These are phyloP conservation scores for Chrysochloris asiatica DNA, from an alignment of 2,113 vertebrate genomes.

Conservation along the genomic window DNA sequence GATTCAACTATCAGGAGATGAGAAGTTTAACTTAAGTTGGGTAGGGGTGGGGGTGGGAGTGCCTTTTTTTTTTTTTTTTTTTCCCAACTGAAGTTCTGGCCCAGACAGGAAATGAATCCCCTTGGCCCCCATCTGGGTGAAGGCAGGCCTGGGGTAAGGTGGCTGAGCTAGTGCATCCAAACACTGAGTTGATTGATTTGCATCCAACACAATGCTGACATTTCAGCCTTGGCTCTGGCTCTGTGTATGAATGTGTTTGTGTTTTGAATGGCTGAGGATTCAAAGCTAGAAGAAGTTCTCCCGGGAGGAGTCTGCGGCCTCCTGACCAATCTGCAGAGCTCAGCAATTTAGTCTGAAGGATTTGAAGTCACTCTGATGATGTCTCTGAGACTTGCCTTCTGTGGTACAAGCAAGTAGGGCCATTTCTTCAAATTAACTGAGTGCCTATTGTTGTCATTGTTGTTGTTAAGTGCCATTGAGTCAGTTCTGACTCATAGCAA, in stretches of 20 bases:
- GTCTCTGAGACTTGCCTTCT: neutral
- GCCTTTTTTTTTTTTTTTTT: no score
- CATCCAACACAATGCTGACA: conserved; percentile 81
- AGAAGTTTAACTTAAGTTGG: conserved; percentile 67
- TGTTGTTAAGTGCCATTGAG: no score
- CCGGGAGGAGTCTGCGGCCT: conserved; percentile 70
- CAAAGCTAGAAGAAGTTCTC: conserved; percentile 79
- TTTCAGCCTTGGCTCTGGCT: conserved; percentile 58
- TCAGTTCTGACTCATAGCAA: no score
- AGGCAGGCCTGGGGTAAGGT: conserved; percentile 79
- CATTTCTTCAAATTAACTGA: neutral
- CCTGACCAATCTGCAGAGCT: conserved; percentile 69
- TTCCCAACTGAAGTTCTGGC: conserved; percentile 76
- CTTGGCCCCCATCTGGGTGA: conserved; percentile 78
- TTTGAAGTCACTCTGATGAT: neutral
- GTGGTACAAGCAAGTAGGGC: neutral
- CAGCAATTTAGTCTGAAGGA: conserved; percentile 47
- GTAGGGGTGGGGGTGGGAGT: no score
- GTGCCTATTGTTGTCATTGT: no score
- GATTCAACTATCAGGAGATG: conserved; percentile 71
- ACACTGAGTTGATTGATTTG: conserved; percentile 83
- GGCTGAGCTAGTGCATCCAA: conserved; percentile 77
- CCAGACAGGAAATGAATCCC: conserved; percentile 83
- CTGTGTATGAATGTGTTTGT: conserved; percentile 33
- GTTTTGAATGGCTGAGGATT: conserved; percentile 79